Conservation (phyloP, 2,888 invertebrate species). For the Artemia sinica region DNA sequence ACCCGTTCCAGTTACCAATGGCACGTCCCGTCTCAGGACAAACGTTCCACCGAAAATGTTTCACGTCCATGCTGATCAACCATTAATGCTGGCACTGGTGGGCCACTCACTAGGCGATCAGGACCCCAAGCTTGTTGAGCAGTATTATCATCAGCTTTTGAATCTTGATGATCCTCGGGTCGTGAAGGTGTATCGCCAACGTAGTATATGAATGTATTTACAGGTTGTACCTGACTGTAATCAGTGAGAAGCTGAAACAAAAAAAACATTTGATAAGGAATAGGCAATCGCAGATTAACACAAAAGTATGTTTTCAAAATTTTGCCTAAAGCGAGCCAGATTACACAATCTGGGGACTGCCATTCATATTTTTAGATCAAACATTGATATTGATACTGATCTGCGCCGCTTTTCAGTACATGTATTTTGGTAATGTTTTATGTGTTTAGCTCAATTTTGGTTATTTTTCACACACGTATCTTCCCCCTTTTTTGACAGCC, state of each 20-base stretch:
- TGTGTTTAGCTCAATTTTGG: too few relatives aligned
- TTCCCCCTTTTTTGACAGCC: too few relatives aligned
- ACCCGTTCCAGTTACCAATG: conserved; percentile 8
- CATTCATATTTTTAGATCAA: too few relatives aligned
- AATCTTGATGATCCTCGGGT: background rate
- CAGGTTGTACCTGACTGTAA: background rate
- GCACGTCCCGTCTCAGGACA: background rate
- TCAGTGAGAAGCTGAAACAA: conserved; percentile 8
- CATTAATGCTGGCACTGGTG: background rate
- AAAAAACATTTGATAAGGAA: background rate
- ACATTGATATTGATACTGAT: too few relatives aligned
- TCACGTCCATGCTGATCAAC: background rate
- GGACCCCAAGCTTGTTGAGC: background rate
- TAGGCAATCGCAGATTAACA: too few relatives aligned
- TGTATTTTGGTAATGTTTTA: too few relatives aligned
- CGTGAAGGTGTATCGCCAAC: background rate
- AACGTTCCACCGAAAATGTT: background rate
- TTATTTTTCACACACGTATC: too few relatives aligned
- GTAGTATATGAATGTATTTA: background rate
- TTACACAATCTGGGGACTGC: too few relatives aligned
- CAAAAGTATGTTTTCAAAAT: too few relatives aligned
- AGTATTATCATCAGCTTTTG: background rate
- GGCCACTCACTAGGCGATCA: too few relatives aligned
- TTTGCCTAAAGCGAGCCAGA: too few relatives aligned
- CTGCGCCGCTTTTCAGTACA: too few relatives aligned